These are phyloP conservation scores for Stratiolaelaps scimitus DNA, from an alignment of 1,140 invertebrate species.

Conservation along the genomic window DNA sequence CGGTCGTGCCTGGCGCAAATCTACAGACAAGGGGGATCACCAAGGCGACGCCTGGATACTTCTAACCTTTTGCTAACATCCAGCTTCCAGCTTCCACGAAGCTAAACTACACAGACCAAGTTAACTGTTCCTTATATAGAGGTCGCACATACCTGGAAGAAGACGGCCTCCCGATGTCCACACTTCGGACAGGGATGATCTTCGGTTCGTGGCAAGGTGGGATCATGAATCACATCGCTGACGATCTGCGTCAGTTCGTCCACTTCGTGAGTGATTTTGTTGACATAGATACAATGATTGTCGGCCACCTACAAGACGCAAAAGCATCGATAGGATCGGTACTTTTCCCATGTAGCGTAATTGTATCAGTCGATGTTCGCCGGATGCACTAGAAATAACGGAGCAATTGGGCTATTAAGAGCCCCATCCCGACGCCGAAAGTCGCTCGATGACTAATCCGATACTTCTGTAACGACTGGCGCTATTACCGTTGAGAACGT, in stretches of 20 bases:
- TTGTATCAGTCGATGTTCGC: too few relatives aligned
- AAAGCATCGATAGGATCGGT: conserved; percentile 34
- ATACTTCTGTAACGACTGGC: too few relatives aligned
- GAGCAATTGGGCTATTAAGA: too few relatives aligned
- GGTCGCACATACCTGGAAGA: conserved; percentile 82
- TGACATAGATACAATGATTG: conserved; percentile 97
- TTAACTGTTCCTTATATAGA: neutral
- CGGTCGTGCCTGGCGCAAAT: too few relatives aligned
- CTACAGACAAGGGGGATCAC: too few relatives aligned
- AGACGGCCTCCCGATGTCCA: conserved; percentile 76
- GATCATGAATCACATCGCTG: conserved; percentile 92
- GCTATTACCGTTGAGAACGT: too few relatives aligned
- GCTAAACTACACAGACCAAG: conserved; percentile 31
- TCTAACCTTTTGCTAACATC: neutral
- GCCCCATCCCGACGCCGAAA: too few relatives aligned
- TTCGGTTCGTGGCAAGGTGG: conserved; percentile 90
- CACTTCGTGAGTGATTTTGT: conserved; percentile 99
- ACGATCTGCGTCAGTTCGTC: conserved; percentile 97
- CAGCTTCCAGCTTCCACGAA: conserved; percentile 5
- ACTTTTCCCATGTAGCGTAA: neutral
- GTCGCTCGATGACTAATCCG: too few relatives aligned
- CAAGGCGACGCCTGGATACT: too few relatives aligned
- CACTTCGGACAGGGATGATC: conserved; percentile 97
- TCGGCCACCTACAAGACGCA: conserved; percentile 93
- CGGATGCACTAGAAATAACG: too few relatives aligned